A percentile compares a stretch with the other conserved stretches of the same genome.
These are phyloP conservation scores for Pipistrellus kuhlii DNA, from an alignment of 2,797 vertebrate species.

Conservation along the genomic window DNA sequence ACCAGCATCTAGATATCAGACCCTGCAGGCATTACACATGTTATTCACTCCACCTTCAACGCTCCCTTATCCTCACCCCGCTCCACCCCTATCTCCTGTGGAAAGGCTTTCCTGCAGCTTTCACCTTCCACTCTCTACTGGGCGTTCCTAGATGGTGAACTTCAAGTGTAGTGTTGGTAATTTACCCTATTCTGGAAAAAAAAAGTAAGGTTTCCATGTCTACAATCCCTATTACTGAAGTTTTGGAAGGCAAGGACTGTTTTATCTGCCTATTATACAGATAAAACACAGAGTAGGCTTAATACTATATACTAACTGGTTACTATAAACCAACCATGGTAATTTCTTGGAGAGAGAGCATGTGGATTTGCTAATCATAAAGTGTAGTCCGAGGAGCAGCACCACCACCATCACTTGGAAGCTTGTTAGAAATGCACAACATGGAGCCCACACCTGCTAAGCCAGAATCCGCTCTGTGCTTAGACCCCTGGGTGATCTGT, in stretches of 20 bases:
- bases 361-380: neutral
- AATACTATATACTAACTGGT: neutral
- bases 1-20: neutral
- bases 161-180: neutral
- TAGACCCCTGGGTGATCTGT: neutral
- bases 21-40: accelerated
- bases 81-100: neutral
- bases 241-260: neutral
- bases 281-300: neutral
- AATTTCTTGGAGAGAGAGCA: neutral
- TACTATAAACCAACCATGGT: neutral
- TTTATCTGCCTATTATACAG: neutral
- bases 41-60: neutral
- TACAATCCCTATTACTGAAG: neutral
- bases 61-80: neutral
- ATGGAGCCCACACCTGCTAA: neutral
- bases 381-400: no score
- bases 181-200: neutral
- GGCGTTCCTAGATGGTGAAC: neutral
- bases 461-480: neutral
- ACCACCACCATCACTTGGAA: neutral
- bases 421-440: neutral
- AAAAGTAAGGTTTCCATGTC: neutral
- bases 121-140: neutral
- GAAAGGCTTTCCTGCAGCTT: neutral